phyloP scores from a whole-genome alignment of 2,888 invertebrate genomes.

The Matsumyia berberina region DNA sequence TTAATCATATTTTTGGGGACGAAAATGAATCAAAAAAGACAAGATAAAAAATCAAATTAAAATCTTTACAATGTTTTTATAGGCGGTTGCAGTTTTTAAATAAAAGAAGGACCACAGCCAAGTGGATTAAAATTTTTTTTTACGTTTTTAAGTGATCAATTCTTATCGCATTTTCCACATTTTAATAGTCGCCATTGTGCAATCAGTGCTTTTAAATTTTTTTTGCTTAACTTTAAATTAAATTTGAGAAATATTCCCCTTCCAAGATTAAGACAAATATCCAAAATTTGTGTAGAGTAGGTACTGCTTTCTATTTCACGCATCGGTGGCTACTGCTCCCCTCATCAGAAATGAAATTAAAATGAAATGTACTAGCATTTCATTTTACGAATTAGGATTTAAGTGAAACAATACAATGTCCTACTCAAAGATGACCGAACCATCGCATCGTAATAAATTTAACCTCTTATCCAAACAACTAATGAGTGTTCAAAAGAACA shows the following conservation, averaged over 20 bases:
- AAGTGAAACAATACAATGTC: not conserved
- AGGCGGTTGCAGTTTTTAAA: no score
- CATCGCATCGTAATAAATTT: slow-evolving; percentile 5
- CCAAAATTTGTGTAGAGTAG: not conserved
- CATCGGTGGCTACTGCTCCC: not conserved
- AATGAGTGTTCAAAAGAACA: slow-evolving; percentile 1
- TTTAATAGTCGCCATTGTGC: no score
- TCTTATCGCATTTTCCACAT: no score
- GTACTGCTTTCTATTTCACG: slow-evolving; percentile 3
- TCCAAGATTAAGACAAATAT: not conserved
- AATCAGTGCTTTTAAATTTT: no score
- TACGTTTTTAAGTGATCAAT: no score
- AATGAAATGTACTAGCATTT: slow-evolving; percentile 5
- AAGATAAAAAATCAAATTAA: no score
- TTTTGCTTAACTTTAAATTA: no score
- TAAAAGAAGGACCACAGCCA: no score
- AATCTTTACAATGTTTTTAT: no score
- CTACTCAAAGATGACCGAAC: not conserved
- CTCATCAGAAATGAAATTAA: slow-evolving; percentile 5
- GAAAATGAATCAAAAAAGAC: no score
- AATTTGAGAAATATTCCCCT: not conserved
- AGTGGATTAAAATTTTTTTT: no score
- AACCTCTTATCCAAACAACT: not conserved
- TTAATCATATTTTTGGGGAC: no score
- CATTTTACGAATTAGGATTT: not conserved